Conservation (phyloP, 1,140 invertebrate species). For the Oncopodura yosiiana region DNA sequence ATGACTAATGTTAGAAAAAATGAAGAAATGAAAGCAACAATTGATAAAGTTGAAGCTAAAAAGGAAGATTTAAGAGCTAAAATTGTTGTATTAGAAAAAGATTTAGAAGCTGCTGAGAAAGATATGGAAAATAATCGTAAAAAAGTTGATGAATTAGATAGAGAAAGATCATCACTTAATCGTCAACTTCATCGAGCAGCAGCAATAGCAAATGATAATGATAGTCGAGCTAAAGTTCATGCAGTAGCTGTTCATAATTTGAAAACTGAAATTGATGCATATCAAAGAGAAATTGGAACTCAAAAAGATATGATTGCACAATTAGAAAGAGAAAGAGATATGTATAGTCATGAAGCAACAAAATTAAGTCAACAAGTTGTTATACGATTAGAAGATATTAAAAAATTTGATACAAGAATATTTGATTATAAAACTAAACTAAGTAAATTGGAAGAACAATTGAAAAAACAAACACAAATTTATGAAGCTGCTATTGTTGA, state of each 20-base stretch:
- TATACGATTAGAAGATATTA: conserved; percentile 14
- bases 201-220: conserved; percentile 10
- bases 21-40: no score
- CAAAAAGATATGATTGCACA: conserved; percentile 11
- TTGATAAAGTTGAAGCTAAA: conserved; percentile 15
- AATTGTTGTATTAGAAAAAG: conserved; percentile 18
- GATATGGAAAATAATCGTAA: conserved; percentile 18
- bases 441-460: conserved; percentile 12
- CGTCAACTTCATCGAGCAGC: conserved; percentile 15
- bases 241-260: conserved; percentile 17
- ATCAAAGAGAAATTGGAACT: conserved; percentile 9
- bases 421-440: conserved; percentile 22
- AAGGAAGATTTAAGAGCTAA: conserved; percentile 13
- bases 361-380: conserved; percentile 23
- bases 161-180: conserved; percentile 19
- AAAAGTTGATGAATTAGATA: conserved; percentile 23
- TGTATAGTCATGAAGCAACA: conserved; percentile 25
- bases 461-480: conserved; percentile 16
- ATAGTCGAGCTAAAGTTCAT: conserved; percentile 17
- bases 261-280: conserved; percentile 11
- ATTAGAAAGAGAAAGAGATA: conserved; percentile 27
- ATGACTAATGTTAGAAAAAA: conserved; percentile 4
- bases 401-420: conserved; percentile 19
- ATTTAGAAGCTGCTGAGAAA: conserved; percentile 21
- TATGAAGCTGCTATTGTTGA: conserved; percentile 22